These are phyloP conservation scores for Mungos mungo DNA, from an alignment of 2,113 vertebrate species.

Conservation along the genomic window DNA sequence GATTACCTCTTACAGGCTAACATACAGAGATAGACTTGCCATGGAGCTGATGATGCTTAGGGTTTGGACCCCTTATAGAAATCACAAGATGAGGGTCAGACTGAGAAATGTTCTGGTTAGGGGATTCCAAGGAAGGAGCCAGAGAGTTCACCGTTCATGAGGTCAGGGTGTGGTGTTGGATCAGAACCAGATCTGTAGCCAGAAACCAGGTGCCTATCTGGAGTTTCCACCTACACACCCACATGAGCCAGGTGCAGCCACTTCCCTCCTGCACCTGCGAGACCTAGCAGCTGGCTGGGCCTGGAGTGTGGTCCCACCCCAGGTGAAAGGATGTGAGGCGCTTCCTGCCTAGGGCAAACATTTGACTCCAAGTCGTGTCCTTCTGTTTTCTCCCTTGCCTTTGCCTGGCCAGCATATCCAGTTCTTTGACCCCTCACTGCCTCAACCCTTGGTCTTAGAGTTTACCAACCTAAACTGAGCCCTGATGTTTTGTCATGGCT, in stretches of 20 bases:
- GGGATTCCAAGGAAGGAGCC: not conserved
- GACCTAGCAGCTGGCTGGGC: not conserved
- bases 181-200: not conserved
- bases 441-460: not conserved
- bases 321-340: not conserved
- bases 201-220: slow-evolving; percentile 2
- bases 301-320: not conserved
- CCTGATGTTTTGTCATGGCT: not conserved
- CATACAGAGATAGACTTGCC: not conserved
- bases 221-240: not conserved
- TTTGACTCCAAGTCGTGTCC: slow-evolving; percentile 1
- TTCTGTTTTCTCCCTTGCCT: not conserved
- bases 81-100: not conserved
- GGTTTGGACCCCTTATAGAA: not conserved
- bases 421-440: not conserved
- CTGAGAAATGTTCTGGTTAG: not conserved
- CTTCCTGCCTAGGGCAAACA: not conserved
- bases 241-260: slow-evolving; percentile 47
- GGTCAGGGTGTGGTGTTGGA: slow-evolving; percentile 26
- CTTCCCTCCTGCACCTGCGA: slow-evolving; percentile 54
- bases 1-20: not conserved
- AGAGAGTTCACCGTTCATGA: not conserved
- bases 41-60: not conserved
- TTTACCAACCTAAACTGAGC: not conserved
- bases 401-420: not conserved